A percentile compares a stretch with the other conserved stretches of the same genome.
Conservation (phyloP, 2,888 invertebrate genomes). For the Stictocephala bisonia region DNA sequence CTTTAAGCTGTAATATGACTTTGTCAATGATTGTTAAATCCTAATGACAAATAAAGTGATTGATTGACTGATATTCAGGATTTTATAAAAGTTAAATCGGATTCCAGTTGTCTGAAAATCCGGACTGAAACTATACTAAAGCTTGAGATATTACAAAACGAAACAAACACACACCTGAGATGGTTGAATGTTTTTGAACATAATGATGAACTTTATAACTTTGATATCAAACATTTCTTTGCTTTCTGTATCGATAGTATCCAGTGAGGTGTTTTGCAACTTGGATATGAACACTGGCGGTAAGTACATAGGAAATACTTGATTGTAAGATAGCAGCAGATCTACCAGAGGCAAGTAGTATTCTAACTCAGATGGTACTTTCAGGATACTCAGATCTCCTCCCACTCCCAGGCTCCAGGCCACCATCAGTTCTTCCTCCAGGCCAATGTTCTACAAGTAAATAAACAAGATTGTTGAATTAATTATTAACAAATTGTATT, state of each 20-base stretch:
- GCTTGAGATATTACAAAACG: too few relatives aligned
- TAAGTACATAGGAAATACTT: slow-evolving; percentile 15
- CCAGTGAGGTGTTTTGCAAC: slow-evolving; percentile 12
- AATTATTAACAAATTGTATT: too few relatives aligned
- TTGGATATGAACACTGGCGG: slow-evolving; percentile 11
- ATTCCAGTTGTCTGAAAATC: too few relatives aligned
- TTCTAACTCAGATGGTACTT: slow-evolving; percentile 11
- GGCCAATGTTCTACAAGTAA: slow-evolving; percentile 21
- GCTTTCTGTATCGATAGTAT: slow-evolving; percentile 7
- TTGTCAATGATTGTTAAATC: too few relatives aligned
- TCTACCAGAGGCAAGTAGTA: slow-evolving; percentile 32
- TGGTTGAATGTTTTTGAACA: slow-evolving; percentile 12
- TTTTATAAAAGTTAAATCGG: too few relatives aligned
- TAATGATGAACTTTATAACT: slow-evolving; percentile 21
- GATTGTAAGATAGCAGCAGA: slow-evolving; percentile 25
- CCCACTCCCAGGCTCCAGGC: slow-evolving; percentile 19
- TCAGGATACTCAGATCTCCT: background rate
- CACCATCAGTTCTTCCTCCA: slow-evolving; percentile 19
- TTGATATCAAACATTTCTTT: slow-evolving; percentile 22
- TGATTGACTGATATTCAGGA: too few relatives aligned
- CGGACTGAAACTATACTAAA: too few relatives aligned
- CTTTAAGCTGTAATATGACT: too few relatives aligned
- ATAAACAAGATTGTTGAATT: too few relatives aligned
- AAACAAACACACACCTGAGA: too few relatives aligned
- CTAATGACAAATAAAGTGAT: too few relatives aligned